A percentile compares a stretch with the other conserved stretches of the same genome.
Conservation (phyloP, 2,888 invertebrate species). For the Leucoptera coffeella region DNA sequence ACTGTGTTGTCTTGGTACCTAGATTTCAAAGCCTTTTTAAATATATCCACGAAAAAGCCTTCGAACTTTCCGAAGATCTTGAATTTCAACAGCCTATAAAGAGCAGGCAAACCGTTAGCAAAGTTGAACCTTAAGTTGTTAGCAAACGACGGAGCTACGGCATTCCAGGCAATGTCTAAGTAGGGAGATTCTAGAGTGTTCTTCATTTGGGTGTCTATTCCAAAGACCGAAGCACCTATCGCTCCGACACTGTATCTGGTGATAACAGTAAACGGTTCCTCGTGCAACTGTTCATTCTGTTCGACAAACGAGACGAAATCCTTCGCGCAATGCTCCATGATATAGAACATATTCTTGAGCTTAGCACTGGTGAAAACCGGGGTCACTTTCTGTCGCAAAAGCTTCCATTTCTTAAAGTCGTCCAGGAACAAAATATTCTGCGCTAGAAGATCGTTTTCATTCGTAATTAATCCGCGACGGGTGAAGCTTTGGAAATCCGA, state of each 20-base stretch:
- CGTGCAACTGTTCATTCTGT: conserved; percentile 10
- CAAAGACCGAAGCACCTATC: conserved; percentile 31
- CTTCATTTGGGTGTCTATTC: conserved; percentile 21
- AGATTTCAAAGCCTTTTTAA: conserved; percentile 16
- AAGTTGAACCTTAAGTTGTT: conserved; percentile 12
- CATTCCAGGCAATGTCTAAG: conserved; percentile 16
- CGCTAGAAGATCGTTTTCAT: conserved; percentile 17
- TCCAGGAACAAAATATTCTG: conserved; percentile 22
- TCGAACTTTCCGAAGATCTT: conserved; percentile 20
- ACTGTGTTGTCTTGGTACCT: conserved; percentile 11
- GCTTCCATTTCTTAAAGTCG: conserved; percentile 23
- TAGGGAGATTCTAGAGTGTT: conserved; percentile 27
- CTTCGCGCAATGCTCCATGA: conserved; percentile 18
- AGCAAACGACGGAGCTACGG: conserved; percentile 10
- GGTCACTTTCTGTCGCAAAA: conserved; percentile 24
- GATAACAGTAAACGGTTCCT: conserved; percentile 15
- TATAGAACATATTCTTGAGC: conserved; percentile 30
- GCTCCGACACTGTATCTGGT: conserved; percentile 22
- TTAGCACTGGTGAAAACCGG: conserved; percentile 26
- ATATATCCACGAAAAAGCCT: conserved; percentile 20
- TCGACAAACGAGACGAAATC: conserved; percentile 19
- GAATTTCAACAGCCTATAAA: conserved; percentile 14
- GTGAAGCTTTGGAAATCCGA: conserved; percentile 22
- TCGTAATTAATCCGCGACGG: conserved; percentile 16
- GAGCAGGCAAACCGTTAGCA: conserved; percentile 11